phyloP scores from a whole-genome alignment of 2,113 vertebrate species.

The Xenotilapia leptura region DNA sequence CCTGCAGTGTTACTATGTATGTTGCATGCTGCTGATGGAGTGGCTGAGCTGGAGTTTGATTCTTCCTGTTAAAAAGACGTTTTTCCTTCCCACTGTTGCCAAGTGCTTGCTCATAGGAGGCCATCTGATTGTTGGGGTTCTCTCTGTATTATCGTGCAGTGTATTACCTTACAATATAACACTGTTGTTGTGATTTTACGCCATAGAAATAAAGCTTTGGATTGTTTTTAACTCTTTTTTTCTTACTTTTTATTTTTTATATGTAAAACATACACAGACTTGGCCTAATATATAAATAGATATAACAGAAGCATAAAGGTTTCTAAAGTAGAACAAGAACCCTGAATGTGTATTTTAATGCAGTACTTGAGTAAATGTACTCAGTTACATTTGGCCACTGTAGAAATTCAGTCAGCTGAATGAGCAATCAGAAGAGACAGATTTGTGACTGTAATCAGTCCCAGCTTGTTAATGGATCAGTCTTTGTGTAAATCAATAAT shows the following conservation, averaged over 20 bases:
- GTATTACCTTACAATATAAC: background rate
- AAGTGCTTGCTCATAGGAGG: background rate
- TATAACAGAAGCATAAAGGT: background rate
- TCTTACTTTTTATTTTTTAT: accelerated
- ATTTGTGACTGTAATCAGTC: conserved; percentile 9
- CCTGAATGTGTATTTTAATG: background rate
- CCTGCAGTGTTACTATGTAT: background rate
- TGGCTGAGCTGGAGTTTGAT: accelerated
- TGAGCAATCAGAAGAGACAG: background rate
- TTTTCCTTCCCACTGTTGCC: background rate
- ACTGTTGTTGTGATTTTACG: background rate
- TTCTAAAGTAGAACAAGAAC: background rate
- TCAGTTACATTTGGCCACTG: background rate
- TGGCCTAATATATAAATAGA: background rate
- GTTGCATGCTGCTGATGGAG: background rate
- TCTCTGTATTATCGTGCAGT: background rate
- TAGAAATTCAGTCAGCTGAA: background rate
- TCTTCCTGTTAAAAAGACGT: background rate
- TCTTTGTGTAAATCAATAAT: conserved; percentile 24
- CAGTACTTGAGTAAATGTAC: background rate
- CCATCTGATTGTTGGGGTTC: background rate
- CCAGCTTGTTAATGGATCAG: conserved; percentile 5
- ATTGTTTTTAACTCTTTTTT: background rate
- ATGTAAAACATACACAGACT: background rate
- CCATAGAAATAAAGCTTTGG: background rate